phyloP scores from a whole-genome alignment of 2,113 vertebrate genomes.

The Arenaria interpres region DNA sequence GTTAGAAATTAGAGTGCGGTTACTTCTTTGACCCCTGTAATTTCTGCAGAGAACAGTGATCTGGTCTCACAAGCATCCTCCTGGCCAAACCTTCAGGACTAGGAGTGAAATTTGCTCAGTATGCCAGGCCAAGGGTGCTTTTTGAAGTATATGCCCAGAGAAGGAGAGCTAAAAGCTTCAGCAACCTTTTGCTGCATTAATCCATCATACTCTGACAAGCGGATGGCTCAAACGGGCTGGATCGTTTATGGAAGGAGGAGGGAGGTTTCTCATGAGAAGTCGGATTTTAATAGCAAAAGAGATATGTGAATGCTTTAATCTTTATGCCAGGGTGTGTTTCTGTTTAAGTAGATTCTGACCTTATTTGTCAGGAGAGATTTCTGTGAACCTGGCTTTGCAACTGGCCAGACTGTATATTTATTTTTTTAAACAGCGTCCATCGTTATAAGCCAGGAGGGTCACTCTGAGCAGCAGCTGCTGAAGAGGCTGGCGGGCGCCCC shows the following conservation, averaged over 20 bases:
- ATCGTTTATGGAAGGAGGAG: background rate
- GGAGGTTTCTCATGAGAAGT: background rate
- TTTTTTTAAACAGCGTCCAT: background rate
- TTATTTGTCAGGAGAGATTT: background rate
- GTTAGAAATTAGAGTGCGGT: slow-evolving; percentile 56
- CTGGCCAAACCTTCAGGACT: background rate
- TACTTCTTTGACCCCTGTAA: slow-evolving; percentile 30
- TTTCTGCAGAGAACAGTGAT: slow-evolving; percentile 6
- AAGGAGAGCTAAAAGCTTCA: background rate
- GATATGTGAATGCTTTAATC: background rate
- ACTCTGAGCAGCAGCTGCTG: slow-evolving; percentile 15
- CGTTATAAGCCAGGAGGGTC: background rate
- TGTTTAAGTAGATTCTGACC: background rate
- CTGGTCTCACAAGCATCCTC: slow-evolving; percentile 30
- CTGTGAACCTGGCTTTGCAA: background rate
- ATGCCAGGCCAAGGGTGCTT: background rate
- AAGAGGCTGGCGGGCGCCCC: background rate
- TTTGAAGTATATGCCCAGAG: background rate
- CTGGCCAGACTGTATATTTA: background rate
- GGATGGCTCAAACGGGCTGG: background rate
- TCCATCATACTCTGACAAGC: background rate
- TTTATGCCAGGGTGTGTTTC: background rate
- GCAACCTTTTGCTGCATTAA: background rate
- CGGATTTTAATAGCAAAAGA: slow-evolving; percentile 1
- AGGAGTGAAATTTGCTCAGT: background rate